Conservation (phyloP, 2,797 vertebrate genomes). For the Cynodonichthys magdalenae region DNA sequence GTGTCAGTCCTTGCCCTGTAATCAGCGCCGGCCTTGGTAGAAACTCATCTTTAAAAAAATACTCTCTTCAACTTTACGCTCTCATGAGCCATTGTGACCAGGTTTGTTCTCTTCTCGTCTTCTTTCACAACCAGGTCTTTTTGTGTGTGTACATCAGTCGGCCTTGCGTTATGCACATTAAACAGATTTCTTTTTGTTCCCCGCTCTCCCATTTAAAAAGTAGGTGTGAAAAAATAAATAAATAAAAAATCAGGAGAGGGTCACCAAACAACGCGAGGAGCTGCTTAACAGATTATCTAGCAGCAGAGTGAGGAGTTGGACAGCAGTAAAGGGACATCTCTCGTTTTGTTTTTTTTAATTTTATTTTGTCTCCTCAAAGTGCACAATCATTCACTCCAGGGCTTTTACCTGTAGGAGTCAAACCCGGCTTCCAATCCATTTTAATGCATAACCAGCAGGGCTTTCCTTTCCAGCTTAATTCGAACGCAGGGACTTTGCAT, state of each 20-base stretch:
- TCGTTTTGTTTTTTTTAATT: slow-evolving; percentile 27
- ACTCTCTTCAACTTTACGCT: slow-evolving; percentile 36
- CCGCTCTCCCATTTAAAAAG: slow-evolving; percentile 41
- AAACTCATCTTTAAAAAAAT: slow-evolving; percentile 45
- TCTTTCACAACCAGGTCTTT: slow-evolving; percentile 33
- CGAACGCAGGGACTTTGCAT: slow-evolving; percentile 85
- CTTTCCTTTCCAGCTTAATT: slow-evolving; percentile 85
- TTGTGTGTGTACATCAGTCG: slow-evolving; percentile 33
- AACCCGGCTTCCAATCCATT: slow-evolving; percentile 82
- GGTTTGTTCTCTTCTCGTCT: slow-evolving; percentile 30
- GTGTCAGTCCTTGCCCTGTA: slow-evolving; percentile 72
- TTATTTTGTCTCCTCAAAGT: slow-evolving; percentile 68
- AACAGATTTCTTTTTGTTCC: slow-evolving; percentile 53
- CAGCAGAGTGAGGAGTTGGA: slow-evolving; percentile 63
- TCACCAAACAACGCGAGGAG: slow-evolving; percentile 48
- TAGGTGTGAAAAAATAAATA: slow-evolving; percentile 46
- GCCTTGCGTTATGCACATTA: slow-evolving; percentile 37
- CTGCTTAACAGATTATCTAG: slow-evolving; percentile 67
- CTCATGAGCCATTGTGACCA: slow-evolving; percentile 40
- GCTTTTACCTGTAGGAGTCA: slow-evolving; percentile 84
- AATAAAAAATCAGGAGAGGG: slow-evolving; percentile 60
- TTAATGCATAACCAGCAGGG: slow-evolving; percentile 85
- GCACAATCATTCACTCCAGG: slow-evolving; percentile 70
- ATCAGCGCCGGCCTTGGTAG: slow-evolving; percentile 75
- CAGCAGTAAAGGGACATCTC: slow-evolving; percentile 69